Base-by-base conservation (phyloP, 2,888 invertebrate genomes). In the Odontocerum albicorne region DNA sequence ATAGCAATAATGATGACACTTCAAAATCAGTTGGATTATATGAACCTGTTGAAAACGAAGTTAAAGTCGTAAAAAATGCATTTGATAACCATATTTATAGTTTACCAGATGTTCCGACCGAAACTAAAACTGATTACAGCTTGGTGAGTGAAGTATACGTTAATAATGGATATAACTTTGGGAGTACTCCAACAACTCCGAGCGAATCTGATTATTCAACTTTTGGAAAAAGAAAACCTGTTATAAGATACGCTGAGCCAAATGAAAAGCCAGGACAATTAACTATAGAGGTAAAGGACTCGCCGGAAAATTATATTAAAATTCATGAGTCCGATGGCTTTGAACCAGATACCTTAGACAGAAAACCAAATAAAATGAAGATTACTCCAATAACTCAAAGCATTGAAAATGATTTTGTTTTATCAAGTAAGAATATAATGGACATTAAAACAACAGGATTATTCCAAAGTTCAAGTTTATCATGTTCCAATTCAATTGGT, bases 301-400 rank as follows among this genome's bases (percentile, higher is more conserved):
- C 89, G 15, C 86, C 90, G 0, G 86, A 87, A 63, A 87, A 90
- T 65, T 87, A 87, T 62, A 82, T 86, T 4, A 83, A 81, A 65
- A 85, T 88, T 43, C 83, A 88, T 52, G 92, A 92, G 65, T 90
- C 90, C 1, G 90, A 90, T 64, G 86, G 85, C 49, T 92, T 90
- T 64, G 92, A 92, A 68, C 91, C 92, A 0, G 92, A 92, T 62
- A 92, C 92, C 0, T 74, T 92, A 51, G 92, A 92, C 65, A 78
- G 92, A 19, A 91, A 91, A 66, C 85, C 87, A 36, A 82, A 77
- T 68, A 83, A 80, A 63, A 68, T 79, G 36, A 79, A 77, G 59
- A 66, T 70, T 19, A n/a, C 22, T 1, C 44, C 47, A 8, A 40
- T 57, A 40, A 43, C 10, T n/a, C 42, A 55, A 12, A 12, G 17